Evolutionary conservation across 92 coral and sea anemone species (phyloP).

Genomic region (Porites evermanni): DNA sequence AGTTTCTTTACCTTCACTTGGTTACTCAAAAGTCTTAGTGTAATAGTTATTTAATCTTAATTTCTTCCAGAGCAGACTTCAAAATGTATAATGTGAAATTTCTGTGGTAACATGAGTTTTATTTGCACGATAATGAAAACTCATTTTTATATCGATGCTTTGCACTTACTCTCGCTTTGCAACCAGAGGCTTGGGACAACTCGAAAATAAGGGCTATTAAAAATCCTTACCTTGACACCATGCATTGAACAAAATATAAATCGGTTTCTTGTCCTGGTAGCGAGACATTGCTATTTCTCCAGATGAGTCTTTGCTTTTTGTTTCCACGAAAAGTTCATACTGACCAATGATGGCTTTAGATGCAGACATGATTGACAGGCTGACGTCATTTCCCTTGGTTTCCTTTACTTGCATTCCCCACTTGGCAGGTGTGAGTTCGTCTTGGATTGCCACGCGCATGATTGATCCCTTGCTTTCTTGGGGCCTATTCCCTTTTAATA

Average conservation of each 20-base stretch:
- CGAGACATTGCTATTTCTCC: slow-evolving; percentile 20
- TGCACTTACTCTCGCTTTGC: too few relatives aligned
- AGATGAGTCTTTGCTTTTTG: slow-evolving; percentile 18
- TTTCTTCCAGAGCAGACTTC: too few relatives aligned
- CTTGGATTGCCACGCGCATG: slow-evolving; percentile 15
- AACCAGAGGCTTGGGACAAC: too few relatives aligned
- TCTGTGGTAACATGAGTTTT: too few relatives aligned
- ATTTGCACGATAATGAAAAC: too few relatives aligned
- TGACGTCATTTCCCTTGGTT: slow-evolving; percentile 18
- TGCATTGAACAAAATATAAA: slow-evolving; percentile 44
- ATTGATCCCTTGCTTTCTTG: slow-evolving; percentile 48
- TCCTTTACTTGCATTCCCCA: slow-evolving; percentile 51
- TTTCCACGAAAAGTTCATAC: slow-evolving; percentile 31
- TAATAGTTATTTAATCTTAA: too few relatives aligned
- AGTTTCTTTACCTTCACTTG: too few relatives aligned
- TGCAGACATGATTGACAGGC: slow-evolving; percentile 39
- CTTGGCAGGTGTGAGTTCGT: not conserved
- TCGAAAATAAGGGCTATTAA: too few relatives aligned
- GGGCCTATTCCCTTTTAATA: slow-evolving; percentile 32
- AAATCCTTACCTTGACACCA: slow-evolving; percentile 40
- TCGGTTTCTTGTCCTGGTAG: slow-evolving; percentile 15
- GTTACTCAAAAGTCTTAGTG: too few relatives aligned
- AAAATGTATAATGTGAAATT: too few relatives aligned
- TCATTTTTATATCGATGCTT: too few relatives aligned
- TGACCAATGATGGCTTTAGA: slow-evolving; percentile 28